These are phyloP conservation scores for Meteorus sp. DNA, from an alignment of 1,140 invertebrate genomes.

Conservation along the genomic window DNA sequence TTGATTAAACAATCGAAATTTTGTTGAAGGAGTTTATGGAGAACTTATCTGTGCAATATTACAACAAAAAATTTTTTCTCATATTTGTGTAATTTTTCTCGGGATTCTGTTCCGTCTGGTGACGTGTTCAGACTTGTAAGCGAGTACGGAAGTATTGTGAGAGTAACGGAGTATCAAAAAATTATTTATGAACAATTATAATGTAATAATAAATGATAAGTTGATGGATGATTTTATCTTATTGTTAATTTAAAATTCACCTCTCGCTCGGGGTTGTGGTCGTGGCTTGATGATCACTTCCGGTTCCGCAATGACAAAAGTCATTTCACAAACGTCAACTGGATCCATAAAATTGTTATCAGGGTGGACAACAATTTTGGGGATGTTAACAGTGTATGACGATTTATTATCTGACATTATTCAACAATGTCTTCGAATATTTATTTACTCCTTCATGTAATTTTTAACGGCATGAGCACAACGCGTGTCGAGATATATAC, in stretches of 20 bases:
- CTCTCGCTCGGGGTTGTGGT: constrained; percentile 20
- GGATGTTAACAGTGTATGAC: background rate
- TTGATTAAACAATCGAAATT: too few relatives aligned
- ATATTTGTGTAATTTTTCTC: too few relatives aligned
- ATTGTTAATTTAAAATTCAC: too few relatives aligned
- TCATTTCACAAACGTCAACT: constrained; percentile 37
- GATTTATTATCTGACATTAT: constrained; percentile 14
- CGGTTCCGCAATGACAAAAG: constrained; percentile 37
- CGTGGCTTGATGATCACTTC: constrained; percentile 25
- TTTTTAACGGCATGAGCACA: background rate
- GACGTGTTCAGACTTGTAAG: too few relatives aligned
- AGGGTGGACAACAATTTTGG: constrained; percentile 10
- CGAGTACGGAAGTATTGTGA: too few relatives aligned
- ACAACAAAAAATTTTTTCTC: too few relatives aligned
- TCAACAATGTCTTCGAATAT: background rate
- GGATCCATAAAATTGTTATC: constrained; percentile 25
- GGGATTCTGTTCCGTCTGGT: too few relatives aligned
- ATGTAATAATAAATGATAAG: background rate
- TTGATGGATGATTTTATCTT: background rate
- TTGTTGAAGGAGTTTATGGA: too few relatives aligned
- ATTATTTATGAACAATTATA: too few relatives aligned
- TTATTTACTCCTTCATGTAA: constrained; percentile 1
- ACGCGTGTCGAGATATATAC: constrained; percentile 28
- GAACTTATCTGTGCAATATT: too few relatives aligned
- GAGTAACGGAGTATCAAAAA: too few relatives aligned